Conservation (phyloP, 1,140 invertebrate genomes). For the Pristionchus pacificus region DNA sequence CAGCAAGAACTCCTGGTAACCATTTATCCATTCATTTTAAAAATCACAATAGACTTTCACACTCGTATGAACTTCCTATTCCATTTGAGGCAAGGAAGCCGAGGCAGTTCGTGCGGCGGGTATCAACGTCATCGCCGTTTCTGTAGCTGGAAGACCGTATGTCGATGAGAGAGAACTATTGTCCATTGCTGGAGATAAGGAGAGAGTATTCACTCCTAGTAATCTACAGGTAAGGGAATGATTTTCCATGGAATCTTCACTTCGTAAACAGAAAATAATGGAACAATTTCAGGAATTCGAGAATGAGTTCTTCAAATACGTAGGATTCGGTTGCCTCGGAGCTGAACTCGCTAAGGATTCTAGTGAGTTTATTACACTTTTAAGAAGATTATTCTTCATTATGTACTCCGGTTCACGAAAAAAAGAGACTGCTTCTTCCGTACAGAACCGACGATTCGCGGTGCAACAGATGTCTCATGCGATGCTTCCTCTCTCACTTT, state of each 20-base stretch:
- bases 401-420: background rate
- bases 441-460: constrained; percentile 50
- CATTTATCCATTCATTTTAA: no score
- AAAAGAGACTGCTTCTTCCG: background rate
- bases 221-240: constrained; percentile 31
- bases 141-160: constrained; percentile 23
- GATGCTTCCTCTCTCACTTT: constrained; percentile 52
- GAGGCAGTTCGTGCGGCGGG: constrained; percentile 6
- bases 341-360: constrained; percentile 46
- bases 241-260: background rate
- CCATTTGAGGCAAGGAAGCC: no score
- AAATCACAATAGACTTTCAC: no score
- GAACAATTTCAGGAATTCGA: constrained; percentile 48
- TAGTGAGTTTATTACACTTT: constrained; percentile 32
- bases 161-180: constrained; percentile 49
- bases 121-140: constrained; percentile 27
- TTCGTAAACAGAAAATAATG: background rate
- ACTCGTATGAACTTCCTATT: no score
- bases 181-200: constrained; percentile 42
- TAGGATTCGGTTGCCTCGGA: constrained; percentile 53
- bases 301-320: constrained; percentile 48
- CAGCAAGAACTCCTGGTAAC: constrained; percentile 24
- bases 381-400: no score
- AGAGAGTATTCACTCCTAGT: constrained; percentile 48
- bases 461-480: constrained; percentile 52